phyloP scores from a whole-genome alignment of 2,797 vertebrate genomes.

The Hafferia zeledoni region DNA sequence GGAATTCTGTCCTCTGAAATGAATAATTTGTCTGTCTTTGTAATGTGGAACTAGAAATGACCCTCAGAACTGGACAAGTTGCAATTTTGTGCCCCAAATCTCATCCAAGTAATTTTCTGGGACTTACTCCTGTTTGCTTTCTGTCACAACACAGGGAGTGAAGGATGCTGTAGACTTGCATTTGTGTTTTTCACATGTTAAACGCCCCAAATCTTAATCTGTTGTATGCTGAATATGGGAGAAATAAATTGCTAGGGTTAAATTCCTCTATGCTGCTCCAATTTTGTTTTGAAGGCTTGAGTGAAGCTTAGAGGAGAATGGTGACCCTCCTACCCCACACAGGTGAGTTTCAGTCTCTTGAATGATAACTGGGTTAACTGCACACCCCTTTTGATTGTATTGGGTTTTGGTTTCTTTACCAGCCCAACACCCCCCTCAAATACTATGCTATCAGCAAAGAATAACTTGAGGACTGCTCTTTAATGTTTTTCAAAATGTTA shows the following conservation, averaged over 20 bases:
- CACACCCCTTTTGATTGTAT: not conserved
- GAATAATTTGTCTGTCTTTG: not conserved
- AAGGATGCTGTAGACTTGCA: not conserved
- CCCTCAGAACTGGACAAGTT: not conserved
- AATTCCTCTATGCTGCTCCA: not conserved
- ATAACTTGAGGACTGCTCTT: constrained; percentile 2
- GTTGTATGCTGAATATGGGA: not conserved
- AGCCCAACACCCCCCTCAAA: not conserved
- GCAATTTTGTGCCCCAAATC: not conserved
- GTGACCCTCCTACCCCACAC: not conserved
- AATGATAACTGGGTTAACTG: not conserved
- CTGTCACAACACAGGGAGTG: not conserved
- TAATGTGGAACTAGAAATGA: not conserved
- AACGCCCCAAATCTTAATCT: not conserved
- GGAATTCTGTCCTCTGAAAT: not conserved
- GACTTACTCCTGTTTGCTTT: not conserved
- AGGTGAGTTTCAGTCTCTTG: not conserved
- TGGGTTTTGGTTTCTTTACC: not conserved
- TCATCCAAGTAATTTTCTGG: not conserved
- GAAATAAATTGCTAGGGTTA: not conserved
- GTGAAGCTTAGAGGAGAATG: not conserved
- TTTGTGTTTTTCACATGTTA: not conserved
- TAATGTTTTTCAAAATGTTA: constrained; percentile 32
- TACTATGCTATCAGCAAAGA: not conserved
- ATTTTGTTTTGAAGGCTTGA: not conserved